phyloP scores from a whole-genome alignment of 1,140 invertebrate genomes.

The Thaumatotibia leucotreta region DNA sequence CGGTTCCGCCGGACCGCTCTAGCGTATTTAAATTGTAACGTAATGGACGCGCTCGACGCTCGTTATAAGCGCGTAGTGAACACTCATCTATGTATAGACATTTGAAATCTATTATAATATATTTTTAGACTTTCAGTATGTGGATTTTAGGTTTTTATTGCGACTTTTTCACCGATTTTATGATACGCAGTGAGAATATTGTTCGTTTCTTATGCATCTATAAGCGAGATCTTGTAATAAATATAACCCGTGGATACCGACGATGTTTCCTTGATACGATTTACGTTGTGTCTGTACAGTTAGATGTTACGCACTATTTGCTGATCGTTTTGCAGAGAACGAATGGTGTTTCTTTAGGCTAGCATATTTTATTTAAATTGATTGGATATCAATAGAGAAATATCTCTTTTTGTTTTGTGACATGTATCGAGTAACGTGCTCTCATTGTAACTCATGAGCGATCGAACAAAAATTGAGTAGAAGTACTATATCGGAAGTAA shows the following conservation, averaged over 20 bases:
- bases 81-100: constrained; percentile 74
- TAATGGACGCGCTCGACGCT: constrained; percentile 46
- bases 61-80: constrained; percentile 64
- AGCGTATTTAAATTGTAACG: constrained; percentile 62
- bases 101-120: constrained; percentile 75
- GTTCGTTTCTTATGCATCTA: constrained; percentile 62
- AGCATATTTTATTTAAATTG: constrained; percentile 71
- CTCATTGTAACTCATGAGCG: constrained; percentile 56
- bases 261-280: constrained; percentile 53
- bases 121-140: constrained; percentile 74
- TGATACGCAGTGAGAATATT: constrained; percentile 63
- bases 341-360: constrained; percentile 63
- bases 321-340: constrained; percentile 54
- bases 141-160: constrained; percentile 73
- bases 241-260: constrained; percentile 49
- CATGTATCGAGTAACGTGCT: constrained; percentile 56
- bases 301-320: constrained; percentile 67
- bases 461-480: constrained; percentile 72
- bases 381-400: constrained; percentile 66
- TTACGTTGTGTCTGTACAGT: constrained; percentile 62
- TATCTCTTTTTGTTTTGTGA: constrained; percentile 57
- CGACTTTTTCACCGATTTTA: constrained; percentile 71
- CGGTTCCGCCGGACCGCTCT: constrained; percentile 32
- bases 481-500: constrained; percentile 67
- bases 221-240: constrained; percentile 62